Percentiles rank a stretch among this genome's conserved stretches.
phyloP scores from a whole-genome alignment of 2,888 invertebrate species.

The Adela reaumurella region DNA sequence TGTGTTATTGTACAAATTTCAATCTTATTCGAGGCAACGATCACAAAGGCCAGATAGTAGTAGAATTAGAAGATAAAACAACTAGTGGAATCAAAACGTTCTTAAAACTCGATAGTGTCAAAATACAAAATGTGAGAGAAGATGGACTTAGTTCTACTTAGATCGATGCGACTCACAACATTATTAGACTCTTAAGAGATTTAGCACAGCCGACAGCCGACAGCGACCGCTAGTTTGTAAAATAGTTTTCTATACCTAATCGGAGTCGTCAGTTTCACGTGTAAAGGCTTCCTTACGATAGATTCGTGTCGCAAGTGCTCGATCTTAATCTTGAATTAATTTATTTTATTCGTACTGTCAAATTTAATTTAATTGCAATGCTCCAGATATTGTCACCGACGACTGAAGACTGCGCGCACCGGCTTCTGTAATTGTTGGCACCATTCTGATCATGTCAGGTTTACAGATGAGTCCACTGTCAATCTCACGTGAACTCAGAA shows the following conservation, averaged over 20 bases:
- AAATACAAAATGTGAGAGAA: neutral
- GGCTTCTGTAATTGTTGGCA: neutral
- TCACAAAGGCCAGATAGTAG: neutral
- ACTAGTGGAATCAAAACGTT: neutral
- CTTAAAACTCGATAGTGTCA: neutral
- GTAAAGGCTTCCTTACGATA: constrained; percentile 18
- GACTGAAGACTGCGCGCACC: neutral
- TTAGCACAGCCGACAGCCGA: neutral
- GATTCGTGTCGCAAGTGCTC: constrained; percentile 54
- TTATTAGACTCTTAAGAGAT: neutral
- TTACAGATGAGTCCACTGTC: neutral
- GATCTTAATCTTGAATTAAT: constrained; percentile 25
- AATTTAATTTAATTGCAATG: constrained; percentile 15
- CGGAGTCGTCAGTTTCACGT: neutral
- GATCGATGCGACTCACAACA: neutral
- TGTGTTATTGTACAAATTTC: neutral
- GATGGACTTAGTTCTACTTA: neutral
- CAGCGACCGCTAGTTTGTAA: neutral
- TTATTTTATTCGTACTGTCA: constrained; percentile 35
- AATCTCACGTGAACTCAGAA: neutral
- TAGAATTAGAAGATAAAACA: neutral
- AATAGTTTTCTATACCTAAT: neutral
- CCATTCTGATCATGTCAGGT: neutral
- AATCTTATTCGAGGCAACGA: neutral
- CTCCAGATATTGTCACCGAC: neutral